Evolutionary conservation across 2,113 vertebrate species (phyloP).

Genomic region (Phalacrocorax brasilianus): DNA sequence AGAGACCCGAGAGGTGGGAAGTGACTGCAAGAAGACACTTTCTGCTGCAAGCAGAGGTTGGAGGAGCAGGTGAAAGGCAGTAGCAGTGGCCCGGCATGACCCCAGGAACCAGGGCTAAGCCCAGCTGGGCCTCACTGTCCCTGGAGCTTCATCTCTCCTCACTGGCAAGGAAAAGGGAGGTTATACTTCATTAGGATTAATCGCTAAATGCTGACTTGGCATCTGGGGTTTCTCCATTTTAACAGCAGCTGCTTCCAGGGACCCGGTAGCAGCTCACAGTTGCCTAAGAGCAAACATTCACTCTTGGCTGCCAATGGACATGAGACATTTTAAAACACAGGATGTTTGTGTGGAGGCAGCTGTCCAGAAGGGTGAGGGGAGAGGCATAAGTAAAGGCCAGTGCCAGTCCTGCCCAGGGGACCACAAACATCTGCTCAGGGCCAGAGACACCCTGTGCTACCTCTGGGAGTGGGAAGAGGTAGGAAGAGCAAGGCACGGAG

Average conservation of each 20-base stretch:
- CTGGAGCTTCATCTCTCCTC: not conserved
- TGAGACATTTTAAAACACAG: not conserved
- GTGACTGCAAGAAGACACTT: accelerated
- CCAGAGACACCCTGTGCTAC: not conserved
- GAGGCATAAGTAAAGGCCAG: not conserved
- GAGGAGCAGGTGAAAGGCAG: not conserved
- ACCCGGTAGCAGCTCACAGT: not conserved
- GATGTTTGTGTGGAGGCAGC: not conserved
- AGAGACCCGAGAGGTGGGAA: not conserved
- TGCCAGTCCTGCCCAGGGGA: not conserved
- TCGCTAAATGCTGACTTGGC: not conserved
- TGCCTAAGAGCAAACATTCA: not conserved
- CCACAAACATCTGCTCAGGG: not conserved
- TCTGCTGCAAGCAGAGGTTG: not conserved
- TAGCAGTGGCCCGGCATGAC: not conserved
- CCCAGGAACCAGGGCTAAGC: not conserved
- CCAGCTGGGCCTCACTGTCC: not conserved
- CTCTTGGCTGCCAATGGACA: not conserved
- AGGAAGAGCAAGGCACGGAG: not conserved
- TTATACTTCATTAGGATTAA: not conserved
- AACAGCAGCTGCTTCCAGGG: not conserved
- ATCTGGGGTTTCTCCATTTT: not conserved
- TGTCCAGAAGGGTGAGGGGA: not conserved
- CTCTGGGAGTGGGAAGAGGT: not conserved
- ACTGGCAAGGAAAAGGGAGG: not conserved